Evolutionary conservation across 1,140 invertebrate genomes (phyloP), one percentile per base, ranked within the genome.

Genomic region (Arion vulgaris): DNA sequence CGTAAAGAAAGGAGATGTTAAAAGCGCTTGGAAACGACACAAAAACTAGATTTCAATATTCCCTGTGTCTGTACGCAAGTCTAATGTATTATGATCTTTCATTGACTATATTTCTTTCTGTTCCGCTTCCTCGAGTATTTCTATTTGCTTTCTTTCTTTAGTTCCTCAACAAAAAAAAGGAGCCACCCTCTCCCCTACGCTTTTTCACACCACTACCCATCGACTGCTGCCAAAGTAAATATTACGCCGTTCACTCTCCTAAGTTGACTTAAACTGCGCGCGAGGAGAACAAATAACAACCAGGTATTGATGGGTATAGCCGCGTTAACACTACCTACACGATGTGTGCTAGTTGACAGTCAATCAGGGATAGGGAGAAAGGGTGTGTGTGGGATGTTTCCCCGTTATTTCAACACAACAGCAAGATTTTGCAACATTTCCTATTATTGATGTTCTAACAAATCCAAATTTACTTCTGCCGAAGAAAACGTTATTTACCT

Each of bases 11-110:
- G 62, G 28, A 66, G 28, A 66, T 57, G 53, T 57, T 57, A 66
- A 66, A 66, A 32, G 62, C 62, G 28, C 62, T 32, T 66, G n/a
- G 32, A 66, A 28, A 28, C 62, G n/a, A 17, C 2, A 66, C n/a
- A 66, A 66, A 66, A 66, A 17, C 62, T 66, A 66, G n/a, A 32
- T 66, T 66, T 66, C 62, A 66, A 32, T 66, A 66, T 66, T 66
- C 62, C 5, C 62, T 32, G 62, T 32, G 28, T 66, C 62, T 32
- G 62, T 32, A 32, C 62, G 7, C 1, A 13, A 66, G 28, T 32
- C 28, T 66, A 66, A 66, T 66, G 62, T 7, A 66, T 32, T 32
- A 66, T 66, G 62, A n/a, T 32, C n/a, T 32, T 66, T 66, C n/a
- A 66, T 17, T 66, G n/a, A 66, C 28, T 32, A 66, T 66, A 28